phyloP scores from a whole-genome alignment of 2,888 invertebrate genomes.

The Rhagium mordax region DNA sequence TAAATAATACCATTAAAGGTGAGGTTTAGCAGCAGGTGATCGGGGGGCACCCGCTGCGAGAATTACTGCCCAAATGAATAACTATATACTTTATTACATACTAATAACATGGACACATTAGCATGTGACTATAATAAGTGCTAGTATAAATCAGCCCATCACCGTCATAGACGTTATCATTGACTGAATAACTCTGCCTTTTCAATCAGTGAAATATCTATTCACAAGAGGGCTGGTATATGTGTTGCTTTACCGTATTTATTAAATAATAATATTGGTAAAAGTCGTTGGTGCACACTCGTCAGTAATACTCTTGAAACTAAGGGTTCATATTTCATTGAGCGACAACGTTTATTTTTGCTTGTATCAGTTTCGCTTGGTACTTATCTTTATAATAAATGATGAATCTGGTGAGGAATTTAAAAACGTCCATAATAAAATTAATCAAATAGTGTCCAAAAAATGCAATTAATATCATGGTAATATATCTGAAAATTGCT shows the following conservation, averaged over 20 bases:
- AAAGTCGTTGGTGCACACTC: conserved; percentile 28
- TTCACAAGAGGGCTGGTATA: conserved; percentile 31
- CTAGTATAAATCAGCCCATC: conserved; percentile 62
- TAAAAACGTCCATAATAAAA: too few relatives aligned
- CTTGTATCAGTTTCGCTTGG: neutral
- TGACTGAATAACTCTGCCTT: conserved; percentile 53
- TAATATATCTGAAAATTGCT: too few relatives aligned
- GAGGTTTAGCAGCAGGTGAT: conserved; percentile 70
- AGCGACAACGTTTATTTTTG: neutral
- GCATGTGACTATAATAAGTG: conserved; percentile 65
- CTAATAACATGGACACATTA: conserved; percentile 70
- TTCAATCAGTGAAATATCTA: conserved; percentile 47
- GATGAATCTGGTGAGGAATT: neutral
- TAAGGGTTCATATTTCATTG: neutral
- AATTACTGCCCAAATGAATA: conserved; percentile 71
- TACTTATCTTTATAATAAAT: neutral
- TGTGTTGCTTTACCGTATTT: conserved; percentile 37
- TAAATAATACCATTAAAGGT: conserved; percentile 72
- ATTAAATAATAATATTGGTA: conserved; percentile 47
- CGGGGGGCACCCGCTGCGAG: conserved; percentile 67
- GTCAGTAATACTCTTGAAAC: neutral
- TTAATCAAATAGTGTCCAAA: too few relatives aligned
- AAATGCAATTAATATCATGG: too few relatives aligned
- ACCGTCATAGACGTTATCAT: conserved; percentile 57
- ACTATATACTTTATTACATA: conserved; percentile 72